Base-by-base conservation (phyloP, 2,888 invertebrate species). In the Lucinisca nassula region DNA sequence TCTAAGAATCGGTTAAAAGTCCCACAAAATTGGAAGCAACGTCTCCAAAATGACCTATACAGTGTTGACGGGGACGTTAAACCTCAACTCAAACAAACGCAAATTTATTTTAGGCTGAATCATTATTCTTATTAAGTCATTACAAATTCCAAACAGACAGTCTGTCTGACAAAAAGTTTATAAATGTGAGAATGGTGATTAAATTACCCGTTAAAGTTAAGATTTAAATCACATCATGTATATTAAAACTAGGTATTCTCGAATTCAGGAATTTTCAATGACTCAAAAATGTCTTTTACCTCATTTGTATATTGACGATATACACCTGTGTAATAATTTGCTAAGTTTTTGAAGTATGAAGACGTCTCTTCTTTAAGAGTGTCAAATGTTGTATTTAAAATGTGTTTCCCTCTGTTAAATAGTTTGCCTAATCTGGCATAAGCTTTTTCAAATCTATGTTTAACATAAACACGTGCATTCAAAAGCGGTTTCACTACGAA, bases 231-330 rank as follows among this genome's bases (percentile, higher is more conserved):
- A 45, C 45, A 12, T 45, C 10, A 12, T 45, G 17, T 45, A 45
- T 45, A 12, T 17, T 45, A 45, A 45, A 45, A 45, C 45, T 45
- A 45, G 45, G 10, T 45, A 45, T 45, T 61, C 51, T n/a, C n/a
- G n/a, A n/a, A n/a, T 17, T 87, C 82, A 0, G 90, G 90, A 40
- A 90, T 80, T 76, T 90, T 88, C 38, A 90, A 79, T 6, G 90
- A 90, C 55, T 88, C 86, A 77, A 87, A 90, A 30, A 90, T 88
- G 38, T 90, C 85, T 70, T 87, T 84, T 8, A 90, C 84, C 75
- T 90, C 90, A 8, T 73, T 79, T 8, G 87, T 82, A 80, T 90
- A 90, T 35, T 90, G 87, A 81, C 78, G 83, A 61, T 90, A 90
- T n/a, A 90, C 90, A 73, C 73, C 80, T 6, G 87, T 86, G 51